Percentiles rank a stretch among this genome's conserved stretches.
Conservation (phyloP, 1,140 invertebrate genomes). For the Lepidurus arcticus region DNA sequence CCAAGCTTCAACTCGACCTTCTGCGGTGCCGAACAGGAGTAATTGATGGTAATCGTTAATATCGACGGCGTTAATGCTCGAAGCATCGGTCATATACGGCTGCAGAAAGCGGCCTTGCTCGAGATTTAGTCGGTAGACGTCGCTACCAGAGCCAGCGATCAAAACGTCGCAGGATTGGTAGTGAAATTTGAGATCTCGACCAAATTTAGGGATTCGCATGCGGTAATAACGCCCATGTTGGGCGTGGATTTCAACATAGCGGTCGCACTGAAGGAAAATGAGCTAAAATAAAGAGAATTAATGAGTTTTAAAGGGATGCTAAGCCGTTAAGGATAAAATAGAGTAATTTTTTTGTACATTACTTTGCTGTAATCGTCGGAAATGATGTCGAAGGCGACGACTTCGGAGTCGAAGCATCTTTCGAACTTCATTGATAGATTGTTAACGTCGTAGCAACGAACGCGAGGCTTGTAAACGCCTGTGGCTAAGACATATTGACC, state of each 20-base stretch:
- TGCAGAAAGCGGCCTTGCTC: conserved; percentile 90
- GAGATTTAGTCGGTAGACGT: conserved; percentile 92
- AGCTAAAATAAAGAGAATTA: conserved; percentile 60
- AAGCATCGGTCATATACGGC: conserved; percentile 67
- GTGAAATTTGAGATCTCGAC: conserved; percentile 89
- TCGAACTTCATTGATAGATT: conserved; percentile 98
- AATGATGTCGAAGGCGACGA: conserved; percentile 75
- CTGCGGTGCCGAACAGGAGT: conserved; percentile 77
- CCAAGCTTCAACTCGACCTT: conserved; percentile 93
- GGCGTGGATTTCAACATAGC: conserved; percentile 90
- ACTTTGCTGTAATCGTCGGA: conserved; percentile 87
- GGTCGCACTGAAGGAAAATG: conserved; percentile 56
- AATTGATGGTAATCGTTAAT: conserved; percentile 87
- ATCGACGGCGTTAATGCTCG: conserved; percentile 74
- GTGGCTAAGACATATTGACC: conserved; percentile 86
- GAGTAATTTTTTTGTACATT: conserved; percentile 38
- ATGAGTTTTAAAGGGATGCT: conserved; percentile 42
- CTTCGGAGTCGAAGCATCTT: conserved; percentile 94
- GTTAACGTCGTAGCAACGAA: conserved; percentile 93
- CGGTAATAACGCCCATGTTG: conserved; percentile 85
- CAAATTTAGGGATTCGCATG: conserved; percentile 89
- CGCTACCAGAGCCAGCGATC: conserved; percentile 81
- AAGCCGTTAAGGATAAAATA: neutral
- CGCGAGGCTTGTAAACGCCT: conserved; percentile 92
- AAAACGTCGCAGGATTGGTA: conserved; percentile 83